Evolutionary conservation across 2,113 vertebrate genomes (phyloP).

Genomic region (Empidonax traillii): DNA sequence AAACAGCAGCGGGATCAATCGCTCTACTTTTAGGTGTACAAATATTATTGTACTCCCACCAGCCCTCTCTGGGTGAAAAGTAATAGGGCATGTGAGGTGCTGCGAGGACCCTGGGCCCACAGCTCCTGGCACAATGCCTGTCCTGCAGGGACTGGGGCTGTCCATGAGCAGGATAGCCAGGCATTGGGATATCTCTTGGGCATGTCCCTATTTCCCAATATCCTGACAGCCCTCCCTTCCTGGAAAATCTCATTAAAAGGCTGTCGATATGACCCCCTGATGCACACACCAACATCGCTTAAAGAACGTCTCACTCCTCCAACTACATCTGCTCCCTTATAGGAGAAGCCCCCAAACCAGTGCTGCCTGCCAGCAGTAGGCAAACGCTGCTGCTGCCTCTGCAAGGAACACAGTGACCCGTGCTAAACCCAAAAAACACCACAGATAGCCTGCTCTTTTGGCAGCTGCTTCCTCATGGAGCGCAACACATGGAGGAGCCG

Average conservation of each 20-base stretch:
- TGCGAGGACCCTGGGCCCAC: neutral
- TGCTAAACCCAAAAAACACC: neutral
- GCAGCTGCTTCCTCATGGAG: fast-evolving
- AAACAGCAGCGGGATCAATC: slow-evolving; percentile 31
- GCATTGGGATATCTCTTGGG: neutral
- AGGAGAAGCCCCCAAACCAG: neutral
- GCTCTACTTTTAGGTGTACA: slow-evolving; percentile 18
- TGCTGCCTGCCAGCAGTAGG: neutral
- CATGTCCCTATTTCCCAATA: neutral
- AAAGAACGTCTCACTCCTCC: neutral
- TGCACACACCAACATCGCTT: fast-evolving
- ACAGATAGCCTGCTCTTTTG: neutral
- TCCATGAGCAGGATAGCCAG: neutral
- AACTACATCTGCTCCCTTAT: neutral
- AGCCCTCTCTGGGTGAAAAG: slow-evolving; percentile 1
- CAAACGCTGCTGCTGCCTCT: neutral
- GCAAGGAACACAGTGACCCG: neutral
- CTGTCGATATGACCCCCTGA: neutral
- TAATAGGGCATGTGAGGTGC: neutral
- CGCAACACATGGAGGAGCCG: neutral
- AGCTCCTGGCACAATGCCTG: fast-evolving
- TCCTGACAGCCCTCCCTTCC: neutral
- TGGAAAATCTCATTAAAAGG: neutral
- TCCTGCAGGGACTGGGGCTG: fast-evolving
- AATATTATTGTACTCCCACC: neutral